phyloP scores from a whole-genome alignment of 2,888 invertebrate genomes.

The Cantharis flavilabris region DNA sequence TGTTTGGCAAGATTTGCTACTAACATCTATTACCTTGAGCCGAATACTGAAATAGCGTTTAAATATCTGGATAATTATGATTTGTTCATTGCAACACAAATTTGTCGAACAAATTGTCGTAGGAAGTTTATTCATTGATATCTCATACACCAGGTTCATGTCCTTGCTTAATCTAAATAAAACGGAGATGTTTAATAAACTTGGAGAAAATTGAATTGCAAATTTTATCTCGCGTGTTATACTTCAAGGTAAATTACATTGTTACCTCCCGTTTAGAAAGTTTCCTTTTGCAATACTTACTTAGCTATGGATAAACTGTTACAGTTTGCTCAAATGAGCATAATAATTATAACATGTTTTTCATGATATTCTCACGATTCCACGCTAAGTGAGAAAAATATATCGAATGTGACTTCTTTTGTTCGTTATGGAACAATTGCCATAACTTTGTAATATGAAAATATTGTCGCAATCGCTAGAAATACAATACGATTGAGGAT shows the following conservation, averaged over 20 bases:
- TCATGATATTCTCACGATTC: neutral
- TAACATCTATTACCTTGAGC: constrained; percentile 3
- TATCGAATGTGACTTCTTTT: neutral
- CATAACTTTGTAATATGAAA: neutral
- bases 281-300: neutral
- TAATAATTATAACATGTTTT: neutral
- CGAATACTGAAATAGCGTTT: neutral
- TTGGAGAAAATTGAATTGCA: constrained; percentile 2
- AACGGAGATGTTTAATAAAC: neutral
- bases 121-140: constrained; percentile 1
- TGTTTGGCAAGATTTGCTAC: neutral
- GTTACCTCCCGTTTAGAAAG: neutral
- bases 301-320: neutral
- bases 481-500: neutral
- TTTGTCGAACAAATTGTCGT: neutral
- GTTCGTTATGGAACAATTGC: neutral
- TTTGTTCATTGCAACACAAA: constrained; percentile 4
- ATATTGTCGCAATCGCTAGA: neutral
- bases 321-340: neutral
- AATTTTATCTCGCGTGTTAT: neutral
- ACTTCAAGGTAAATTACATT: neutral
- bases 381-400: neutral
- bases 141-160: constrained; percentile 1
- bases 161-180: neutral
- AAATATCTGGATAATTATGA: constrained; percentile 1